phyloP scores from a whole-genome alignment of 1,140 invertebrate species.

The Lordiphosa stackelbergi region DNA sequence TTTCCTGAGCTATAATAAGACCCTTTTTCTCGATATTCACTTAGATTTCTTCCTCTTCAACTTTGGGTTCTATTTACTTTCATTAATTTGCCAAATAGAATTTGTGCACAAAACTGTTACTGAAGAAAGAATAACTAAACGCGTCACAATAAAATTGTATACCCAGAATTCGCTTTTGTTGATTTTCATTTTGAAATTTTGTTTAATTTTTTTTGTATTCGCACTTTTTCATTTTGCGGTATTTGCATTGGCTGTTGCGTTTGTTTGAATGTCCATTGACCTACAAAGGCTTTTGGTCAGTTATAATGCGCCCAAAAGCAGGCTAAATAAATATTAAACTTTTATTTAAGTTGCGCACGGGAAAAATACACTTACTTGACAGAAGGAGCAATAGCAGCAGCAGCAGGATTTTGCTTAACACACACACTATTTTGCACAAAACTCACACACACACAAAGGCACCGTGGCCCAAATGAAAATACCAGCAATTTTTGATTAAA shows the following conservation, averaged over 20 bases:
- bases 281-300: conserved; percentile 30
- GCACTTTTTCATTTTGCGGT: conserved; percentile 23
- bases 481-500: conserved; percentile 18
- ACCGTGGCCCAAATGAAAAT: conserved; percentile 2
- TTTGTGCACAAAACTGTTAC: no score
- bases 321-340: conserved; percentile 11
- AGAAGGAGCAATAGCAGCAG: not conserved
- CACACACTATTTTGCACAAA: not conserved
- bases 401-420: not conserved
- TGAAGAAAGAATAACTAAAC: no score
- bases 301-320: no score
- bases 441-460: not conserved
- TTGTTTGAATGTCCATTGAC: conserved; percentile 44
- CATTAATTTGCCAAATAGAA: not conserved
- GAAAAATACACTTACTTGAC: conserved; percentile 11
- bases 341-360: conserved; percentile 11
- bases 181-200: not conserved
- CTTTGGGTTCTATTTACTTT: no score
- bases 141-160: not conserved
- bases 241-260: conserved; percentile 3
- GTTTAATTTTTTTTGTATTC: conserved; percentile 1
- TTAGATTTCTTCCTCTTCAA: no score
- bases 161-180: not conserved
- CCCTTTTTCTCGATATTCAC: no score
- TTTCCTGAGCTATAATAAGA: no score